Conservation (phyloP, 2,797 vertebrate species). For the Molossus alvarezi region DNA sequence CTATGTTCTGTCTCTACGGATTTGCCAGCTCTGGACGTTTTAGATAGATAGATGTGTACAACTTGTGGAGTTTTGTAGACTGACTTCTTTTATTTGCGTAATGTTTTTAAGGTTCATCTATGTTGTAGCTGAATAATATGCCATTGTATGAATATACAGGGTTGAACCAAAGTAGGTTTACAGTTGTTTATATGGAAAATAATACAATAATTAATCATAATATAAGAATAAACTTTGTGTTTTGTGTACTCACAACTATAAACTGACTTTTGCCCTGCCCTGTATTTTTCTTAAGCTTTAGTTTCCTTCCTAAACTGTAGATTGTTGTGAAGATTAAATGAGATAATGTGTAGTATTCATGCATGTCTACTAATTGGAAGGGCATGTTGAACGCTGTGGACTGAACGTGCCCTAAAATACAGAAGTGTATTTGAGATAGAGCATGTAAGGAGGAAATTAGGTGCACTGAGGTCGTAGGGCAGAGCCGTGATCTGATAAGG, state of each 20-base stretch:
- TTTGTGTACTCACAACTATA: not conserved
- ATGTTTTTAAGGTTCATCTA: not conserved
- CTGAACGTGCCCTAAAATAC: not conserved
- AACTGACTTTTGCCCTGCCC: not conserved
- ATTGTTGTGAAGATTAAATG: not conserved
- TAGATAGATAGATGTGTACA: not conserved
- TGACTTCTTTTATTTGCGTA: not conserved
- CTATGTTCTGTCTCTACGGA: not conserved
- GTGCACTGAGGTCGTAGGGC: not conserved
- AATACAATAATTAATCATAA: not conserved
- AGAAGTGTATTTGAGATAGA: not conserved
- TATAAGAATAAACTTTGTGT: not conserved
- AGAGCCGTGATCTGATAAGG: not conserved
- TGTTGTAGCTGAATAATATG: not conserved
- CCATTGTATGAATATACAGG: not conserved
- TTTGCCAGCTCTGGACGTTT: not conserved
- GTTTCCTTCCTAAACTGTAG: constrained; percentile 16
- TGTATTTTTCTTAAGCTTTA: constrained; percentile 8
- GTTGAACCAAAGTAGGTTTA: not conserved
- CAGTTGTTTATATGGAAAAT: not conserved
- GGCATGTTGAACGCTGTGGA: not conserved
- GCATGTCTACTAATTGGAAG: not conserved
- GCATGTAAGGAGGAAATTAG: not conserved
- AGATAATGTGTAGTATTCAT: not conserved
- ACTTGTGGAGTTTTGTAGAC: not conserved